These are phyloP conservation scores for Pagrus major DNA, from an alignment of 2,113 vertebrate genomes.

Conservation along the genomic window DNA sequence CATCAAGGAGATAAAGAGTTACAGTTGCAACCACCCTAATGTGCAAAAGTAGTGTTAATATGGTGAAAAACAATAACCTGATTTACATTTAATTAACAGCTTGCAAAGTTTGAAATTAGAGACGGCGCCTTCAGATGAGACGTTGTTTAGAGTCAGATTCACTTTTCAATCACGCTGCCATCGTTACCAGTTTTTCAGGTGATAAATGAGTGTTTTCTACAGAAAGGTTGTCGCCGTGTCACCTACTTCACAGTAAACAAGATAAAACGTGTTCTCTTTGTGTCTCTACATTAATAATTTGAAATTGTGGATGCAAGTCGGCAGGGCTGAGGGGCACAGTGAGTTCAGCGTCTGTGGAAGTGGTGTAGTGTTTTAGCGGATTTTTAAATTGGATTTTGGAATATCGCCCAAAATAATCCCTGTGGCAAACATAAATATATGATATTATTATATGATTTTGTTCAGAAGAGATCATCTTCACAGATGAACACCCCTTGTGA, in stretches of 20 bases:
- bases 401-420: too few relatives aligned
- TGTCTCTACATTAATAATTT: conserved; percentile 1
- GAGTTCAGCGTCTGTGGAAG: not conserved
- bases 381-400: too few relatives aligned
- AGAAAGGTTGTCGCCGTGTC: not conserved
- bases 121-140: not conserved
- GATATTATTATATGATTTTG: too few relatives aligned
- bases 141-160: not conserved
- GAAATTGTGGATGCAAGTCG: not conserved
- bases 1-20: too few relatives aligned
- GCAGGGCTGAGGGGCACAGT: not conserved
- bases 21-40: too few relatives aligned
- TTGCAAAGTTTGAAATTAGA: not conserved
- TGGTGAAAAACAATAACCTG: not conserved
- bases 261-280: not conserved
- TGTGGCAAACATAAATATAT: too few relatives aligned
- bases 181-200: not conserved
- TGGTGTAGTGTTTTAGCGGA: too few relatives aligned
- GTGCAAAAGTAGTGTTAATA: not conserved
- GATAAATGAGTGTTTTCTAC: not conserved
- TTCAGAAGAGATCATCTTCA: too few relatives aligned
- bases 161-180: not conserved
- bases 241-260: not conserved
- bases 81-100: not conserved
- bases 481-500: too few relatives aligned